A percentile compares a stretch with the other conserved stretches of the same genome.
Conservation (phyloP, 37 sponge, comb jelly and placozoan species). For the Lycopodina hypogea region DNA sequence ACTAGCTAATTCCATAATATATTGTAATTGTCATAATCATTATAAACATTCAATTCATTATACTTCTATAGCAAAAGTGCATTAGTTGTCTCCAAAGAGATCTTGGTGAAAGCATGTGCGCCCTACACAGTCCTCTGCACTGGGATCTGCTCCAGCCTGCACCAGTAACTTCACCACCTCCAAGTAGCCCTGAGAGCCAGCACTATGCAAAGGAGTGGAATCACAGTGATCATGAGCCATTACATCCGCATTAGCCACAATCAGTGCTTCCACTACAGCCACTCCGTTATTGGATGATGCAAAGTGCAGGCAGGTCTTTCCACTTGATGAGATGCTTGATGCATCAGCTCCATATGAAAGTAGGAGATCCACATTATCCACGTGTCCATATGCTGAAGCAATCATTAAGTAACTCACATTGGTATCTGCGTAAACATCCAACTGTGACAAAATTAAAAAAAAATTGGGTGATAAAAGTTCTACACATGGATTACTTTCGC, state of each 20-base stretch:
- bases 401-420: slow-evolving; percentile 67
- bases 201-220: slow-evolving; percentile 51
- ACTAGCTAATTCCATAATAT: too few species aligned
- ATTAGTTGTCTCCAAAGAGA: too few species aligned
- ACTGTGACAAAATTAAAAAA: too few species aligned
- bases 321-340: slow-evolving; percentile 33
- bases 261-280: slow-evolving; percentile 15
- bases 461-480: too few species aligned
- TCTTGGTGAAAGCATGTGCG: slow-evolving; percentile 58
- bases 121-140: slow-evolving; percentile 54
- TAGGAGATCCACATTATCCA: slow-evolving; percentile 26
- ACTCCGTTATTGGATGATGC: slow-evolving; percentile 62
- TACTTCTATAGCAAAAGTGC: too few species aligned
- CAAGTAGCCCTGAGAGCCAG: slow-evolving; percentile 28
- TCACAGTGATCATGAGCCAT: slow-evolving; percentile 20
- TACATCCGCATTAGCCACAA: slow-evolving; percentile 13
- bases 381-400: slow-evolving; percentile 64
- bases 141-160: slow-evolving; percentile 20
- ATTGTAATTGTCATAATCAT: too few species aligned
- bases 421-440: slow-evolving; percentile 55
- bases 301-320: slow-evolving; percentile 67
- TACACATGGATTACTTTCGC: too few species aligned
- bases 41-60: too few species aligned
- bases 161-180: slow-evolving; percentile 29
- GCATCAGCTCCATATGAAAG: slow-evolving; percentile 23